A percentile compares a stretch with the other conserved stretches of the same genome.
phyloP scores from a whole-genome alignment of 2,797 vertebrate species.

The Hoplostethus atlanticus region DNA sequence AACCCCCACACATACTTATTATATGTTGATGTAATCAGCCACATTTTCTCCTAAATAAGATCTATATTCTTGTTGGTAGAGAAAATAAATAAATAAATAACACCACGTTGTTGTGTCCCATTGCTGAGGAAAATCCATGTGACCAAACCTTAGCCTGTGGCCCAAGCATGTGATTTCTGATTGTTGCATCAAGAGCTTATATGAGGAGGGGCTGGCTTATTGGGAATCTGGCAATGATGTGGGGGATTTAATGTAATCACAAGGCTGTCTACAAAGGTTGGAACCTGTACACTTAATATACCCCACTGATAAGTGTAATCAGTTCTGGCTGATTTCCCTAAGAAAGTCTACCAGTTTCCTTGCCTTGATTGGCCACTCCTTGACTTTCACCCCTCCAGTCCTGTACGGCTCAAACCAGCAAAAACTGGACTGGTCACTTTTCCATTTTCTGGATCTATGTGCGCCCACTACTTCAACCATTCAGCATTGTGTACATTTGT shows the following conservation, averaged over 20 bases:
- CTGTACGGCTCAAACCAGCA: constrained; percentile 1
- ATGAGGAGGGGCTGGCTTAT: constrained; percentile 4
- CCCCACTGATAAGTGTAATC: constrained; percentile 75
- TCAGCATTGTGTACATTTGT: constrained; percentile 35
- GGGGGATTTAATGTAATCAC: constrained; percentile 70
- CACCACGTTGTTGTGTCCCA: neutral
- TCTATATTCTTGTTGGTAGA: neutral
- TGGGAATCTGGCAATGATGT: constrained; percentile 11
- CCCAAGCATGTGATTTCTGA: constrained; percentile 46
- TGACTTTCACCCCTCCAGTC: constrained; percentile 34
- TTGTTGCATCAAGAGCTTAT: constrained; percentile 53
- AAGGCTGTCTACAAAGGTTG: constrained; percentile 43
- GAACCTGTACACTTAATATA: constrained; percentile 64
- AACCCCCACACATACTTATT: neutral
- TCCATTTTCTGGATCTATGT: constrained; percentile 27
- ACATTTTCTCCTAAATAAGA: neutral
- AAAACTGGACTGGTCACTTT: constrained; percentile 16
- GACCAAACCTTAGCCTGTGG: constrained; percentile 21
- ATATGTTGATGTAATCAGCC: neutral
- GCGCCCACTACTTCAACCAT: constrained; percentile 19
- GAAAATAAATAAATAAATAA: neutral
- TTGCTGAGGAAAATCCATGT: neutral
- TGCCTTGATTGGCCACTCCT: constrained; percentile 61
- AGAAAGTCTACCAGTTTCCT: constrained; percentile 39
- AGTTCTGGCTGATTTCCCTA: constrained; percentile 65